Percentiles rank a stretch among this genome's conserved stretches.
These are phyloP conservation scores for Parasteatoda lunata DNA, from an alignment of 2,888 invertebrate genomes.

Conservation along the genomic window DNA sequence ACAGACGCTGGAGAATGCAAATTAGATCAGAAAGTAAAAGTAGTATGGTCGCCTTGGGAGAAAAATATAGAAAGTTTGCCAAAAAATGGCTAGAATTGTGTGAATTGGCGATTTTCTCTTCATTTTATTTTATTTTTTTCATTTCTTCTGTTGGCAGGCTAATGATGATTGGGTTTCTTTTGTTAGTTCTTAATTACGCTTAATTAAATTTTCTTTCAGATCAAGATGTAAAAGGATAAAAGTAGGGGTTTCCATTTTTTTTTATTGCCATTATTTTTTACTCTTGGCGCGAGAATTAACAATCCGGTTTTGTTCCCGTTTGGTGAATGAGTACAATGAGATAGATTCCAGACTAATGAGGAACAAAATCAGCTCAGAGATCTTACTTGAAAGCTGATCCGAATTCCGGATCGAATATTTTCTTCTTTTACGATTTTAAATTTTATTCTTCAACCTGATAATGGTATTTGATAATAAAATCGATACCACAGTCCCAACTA, in stretches of 20 bases:
- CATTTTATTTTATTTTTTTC: constrained; percentile 20
- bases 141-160: constrained; percentile 38
- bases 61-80: constrained; percentile 16
- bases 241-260: not conserved
- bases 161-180: constrained; percentile 66
- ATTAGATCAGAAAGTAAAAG: constrained; percentile 48
- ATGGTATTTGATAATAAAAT: no score
- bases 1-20: constrained; percentile 49
- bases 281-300: not conserved
- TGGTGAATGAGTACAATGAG: not conserved
- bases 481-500: no score
- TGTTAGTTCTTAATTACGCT: constrained; percentile 65
- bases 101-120: constrained; percentile 37
- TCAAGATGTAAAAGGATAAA: constrained; percentile 39
- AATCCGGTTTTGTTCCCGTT: constrained; percentile 3
- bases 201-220: constrained; percentile 62
- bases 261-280: not conserved
- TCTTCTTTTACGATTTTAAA: no score
- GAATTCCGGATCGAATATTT: no score
- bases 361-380: not conserved
- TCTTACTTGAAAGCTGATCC: not conserved
- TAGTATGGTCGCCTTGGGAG: constrained; percentile 16
- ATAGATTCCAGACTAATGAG: not conserved
- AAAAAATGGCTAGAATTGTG: constrained; percentile 50
- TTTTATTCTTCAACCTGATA: no score